Conservation (phyloP, 2,113 vertebrate genomes). For the Taurulus bubalis region DNA sequence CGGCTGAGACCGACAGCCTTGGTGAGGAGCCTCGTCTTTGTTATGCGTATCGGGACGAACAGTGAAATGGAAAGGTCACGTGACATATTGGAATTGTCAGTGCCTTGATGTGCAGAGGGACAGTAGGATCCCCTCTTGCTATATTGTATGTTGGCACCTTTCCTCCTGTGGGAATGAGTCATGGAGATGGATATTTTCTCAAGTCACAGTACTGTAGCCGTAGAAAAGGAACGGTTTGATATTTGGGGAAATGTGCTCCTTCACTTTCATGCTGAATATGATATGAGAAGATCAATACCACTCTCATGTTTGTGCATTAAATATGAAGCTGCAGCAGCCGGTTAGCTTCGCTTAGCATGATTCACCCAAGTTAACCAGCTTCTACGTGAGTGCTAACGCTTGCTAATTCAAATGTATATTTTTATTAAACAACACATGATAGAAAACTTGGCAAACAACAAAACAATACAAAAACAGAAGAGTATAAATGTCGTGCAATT, state of each 20-base stretch:
- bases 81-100: slow-evolving; percentile 48
- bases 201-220: neutral
- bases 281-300: neutral
- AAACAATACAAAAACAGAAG: too few species aligned
- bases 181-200: slow-evolving; percentile 4
- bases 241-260: neutral
- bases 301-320: neutral
- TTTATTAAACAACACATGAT: neutral
- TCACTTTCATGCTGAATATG: neutral
- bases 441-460: too few species aligned
- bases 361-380: neutral
- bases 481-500: too few species aligned
- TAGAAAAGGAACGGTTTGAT: neutral
- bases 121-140: neutral
- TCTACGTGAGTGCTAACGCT: neutral
- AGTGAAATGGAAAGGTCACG: slow-evolving; percentile 48
- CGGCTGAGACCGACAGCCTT: slow-evolving; percentile 60
- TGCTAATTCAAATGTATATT: neutral
- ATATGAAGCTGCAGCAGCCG: neutral
- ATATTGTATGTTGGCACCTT: slow-evolving; percentile 3
- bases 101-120: slow-evolving; percentile 21
- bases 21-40: slow-evolving; percentile 55
- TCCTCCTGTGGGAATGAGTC: neutral
- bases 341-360: neutral
- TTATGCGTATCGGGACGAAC: slow-evolving; percentile 45